These are phyloP conservation scores for Drosophila eohydei DNA, from an alignment of 2,888 invertebrate genomes.

Conservation along the genomic window DNA sequence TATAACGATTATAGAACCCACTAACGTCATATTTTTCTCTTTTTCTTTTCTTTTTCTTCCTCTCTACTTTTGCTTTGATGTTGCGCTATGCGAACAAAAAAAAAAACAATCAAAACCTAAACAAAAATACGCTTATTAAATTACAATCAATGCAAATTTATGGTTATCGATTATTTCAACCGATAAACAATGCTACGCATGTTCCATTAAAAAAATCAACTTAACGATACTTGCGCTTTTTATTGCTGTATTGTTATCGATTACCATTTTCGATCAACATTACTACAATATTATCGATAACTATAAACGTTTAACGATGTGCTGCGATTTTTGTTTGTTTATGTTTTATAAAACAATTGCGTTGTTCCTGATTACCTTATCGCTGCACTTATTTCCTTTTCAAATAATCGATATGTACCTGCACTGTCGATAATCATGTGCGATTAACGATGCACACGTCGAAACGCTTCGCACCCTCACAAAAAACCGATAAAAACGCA, in stretches of 20 bases:
- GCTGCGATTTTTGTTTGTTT: background rate
- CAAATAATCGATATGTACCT: background rate
- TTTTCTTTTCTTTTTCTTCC: slow-evolving; percentile 67
- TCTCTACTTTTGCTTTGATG: slow-evolving; percentile 48
- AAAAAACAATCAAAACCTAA: slow-evolving; percentile 9
- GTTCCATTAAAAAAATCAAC: too few relatives aligned
- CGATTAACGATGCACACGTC: slow-evolving; percentile 11
- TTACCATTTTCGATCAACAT: background rate
- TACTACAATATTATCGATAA: background rate
- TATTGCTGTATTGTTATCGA: background rate
- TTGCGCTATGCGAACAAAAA: slow-evolving; percentile 29
- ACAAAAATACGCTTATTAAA: slow-evolving; percentile 3
- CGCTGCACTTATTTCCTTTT: background rate
- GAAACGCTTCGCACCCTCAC: background rate
- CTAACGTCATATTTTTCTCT: slow-evolving; percentile 67
- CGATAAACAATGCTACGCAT: slow-evolving; percentile 2
- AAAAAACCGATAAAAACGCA: background rate
- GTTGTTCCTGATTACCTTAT: too few relatives aligned
- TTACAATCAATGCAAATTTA: slow-evolving; percentile 7
- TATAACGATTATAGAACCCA: slow-evolving; percentile 61
- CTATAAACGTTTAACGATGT: background rate
- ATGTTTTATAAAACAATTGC: background rate
- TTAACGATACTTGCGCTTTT: too few relatives aligned
- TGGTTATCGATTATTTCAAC: slow-evolving; percentile 6
- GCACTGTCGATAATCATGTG: background rate